phyloP scores from a whole-genome alignment of 2,797 vertebrate genomes.

The Falco peregrinus region DNA sequence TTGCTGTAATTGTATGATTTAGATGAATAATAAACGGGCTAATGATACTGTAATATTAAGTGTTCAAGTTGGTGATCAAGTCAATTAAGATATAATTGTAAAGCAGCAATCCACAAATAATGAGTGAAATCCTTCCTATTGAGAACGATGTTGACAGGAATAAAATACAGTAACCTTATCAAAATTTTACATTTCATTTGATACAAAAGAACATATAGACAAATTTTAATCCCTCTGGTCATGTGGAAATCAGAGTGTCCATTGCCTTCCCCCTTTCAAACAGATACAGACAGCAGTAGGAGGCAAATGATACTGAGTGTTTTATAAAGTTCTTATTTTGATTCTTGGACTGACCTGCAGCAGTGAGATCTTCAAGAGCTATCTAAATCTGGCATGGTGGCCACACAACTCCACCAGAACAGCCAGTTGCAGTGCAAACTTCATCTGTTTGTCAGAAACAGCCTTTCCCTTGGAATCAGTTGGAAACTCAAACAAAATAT shows the following conservation, averaged over 20 bases:
- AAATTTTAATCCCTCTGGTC: background rate
- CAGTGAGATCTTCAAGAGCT: background rate
- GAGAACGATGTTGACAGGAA: constrained; percentile 9
- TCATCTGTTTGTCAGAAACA: background rate
- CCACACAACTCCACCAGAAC: background rate
- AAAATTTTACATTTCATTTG: constrained; percentile 19
- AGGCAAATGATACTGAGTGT: background rate
- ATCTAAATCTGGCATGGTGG: background rate
- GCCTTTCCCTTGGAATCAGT: background rate
- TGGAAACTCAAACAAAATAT: background rate
- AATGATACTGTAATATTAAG: constrained; percentile 75
- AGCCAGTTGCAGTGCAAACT: background rate
- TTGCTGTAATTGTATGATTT: constrained; percentile 74
- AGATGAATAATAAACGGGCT: constrained; percentile 72
- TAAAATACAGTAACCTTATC: background rate
- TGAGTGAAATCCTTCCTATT: constrained; percentile 35
- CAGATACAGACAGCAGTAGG: background rate
- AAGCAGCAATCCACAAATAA: constrained; percentile 61
- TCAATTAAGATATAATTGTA: constrained; percentile 76
- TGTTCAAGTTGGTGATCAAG: constrained; percentile 74
- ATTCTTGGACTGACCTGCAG: background rate
- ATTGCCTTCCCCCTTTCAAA: background rate
- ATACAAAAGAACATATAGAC: background rate
- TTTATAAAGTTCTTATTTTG: background rate
- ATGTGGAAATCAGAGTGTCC: background rate